Evolutionary conservation across 2,113 vertebrate genomes (phyloP).

Genomic region (Oryzias javanicus): DNA sequence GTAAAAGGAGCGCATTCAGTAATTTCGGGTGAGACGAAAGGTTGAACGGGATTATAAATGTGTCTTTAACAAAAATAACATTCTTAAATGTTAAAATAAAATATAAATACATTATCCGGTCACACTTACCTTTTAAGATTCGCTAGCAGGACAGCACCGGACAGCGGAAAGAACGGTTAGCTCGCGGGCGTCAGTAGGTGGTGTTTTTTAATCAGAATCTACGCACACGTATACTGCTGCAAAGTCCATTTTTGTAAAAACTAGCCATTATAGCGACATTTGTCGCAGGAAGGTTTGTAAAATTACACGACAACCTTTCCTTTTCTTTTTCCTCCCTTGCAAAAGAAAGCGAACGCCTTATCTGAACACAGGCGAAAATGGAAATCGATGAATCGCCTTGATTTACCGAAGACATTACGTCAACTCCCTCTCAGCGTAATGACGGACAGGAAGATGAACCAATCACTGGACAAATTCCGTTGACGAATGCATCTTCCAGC

Average conservation of each 20-base stretch:
- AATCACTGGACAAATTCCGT: constrained; percentile 34
- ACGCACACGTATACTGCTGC: constrained; percentile 47
- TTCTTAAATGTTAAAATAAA: neutral
- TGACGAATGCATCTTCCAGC: constrained; percentile 27
- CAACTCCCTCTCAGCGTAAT: constrained; percentile 64
- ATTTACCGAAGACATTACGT: constrained; percentile 81
- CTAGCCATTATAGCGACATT: constrained; percentile 73
- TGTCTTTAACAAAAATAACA: constrained; percentile 6
- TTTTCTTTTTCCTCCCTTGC: constrained; percentile 34
- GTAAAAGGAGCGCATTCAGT: neutral
- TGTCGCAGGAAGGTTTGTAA: constrained; percentile 40
- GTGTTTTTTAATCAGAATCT: constrained; percentile 61
- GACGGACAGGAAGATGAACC: constrained; percentile 49
- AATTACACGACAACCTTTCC: constrained; percentile 7
- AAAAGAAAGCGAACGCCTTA: constrained; percentile 44
- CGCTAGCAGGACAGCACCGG: constrained; percentile 46
- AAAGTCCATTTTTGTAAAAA: constrained; percentile 61
- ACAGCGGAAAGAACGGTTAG: constrained; percentile 49
- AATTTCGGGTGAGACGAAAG: constrained; percentile 8
- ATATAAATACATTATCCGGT: neutral
- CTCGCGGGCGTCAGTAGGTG: constrained; percentile 53
- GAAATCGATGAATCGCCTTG: constrained; percentile 72
- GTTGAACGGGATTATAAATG: constrained; percentile 1
- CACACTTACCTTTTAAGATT: constrained; percentile 69
- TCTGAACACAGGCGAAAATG: constrained; percentile 49